Conservation (phyloP, 1,140 invertebrate species). For the Protaetia brevitarsis region DNA sequence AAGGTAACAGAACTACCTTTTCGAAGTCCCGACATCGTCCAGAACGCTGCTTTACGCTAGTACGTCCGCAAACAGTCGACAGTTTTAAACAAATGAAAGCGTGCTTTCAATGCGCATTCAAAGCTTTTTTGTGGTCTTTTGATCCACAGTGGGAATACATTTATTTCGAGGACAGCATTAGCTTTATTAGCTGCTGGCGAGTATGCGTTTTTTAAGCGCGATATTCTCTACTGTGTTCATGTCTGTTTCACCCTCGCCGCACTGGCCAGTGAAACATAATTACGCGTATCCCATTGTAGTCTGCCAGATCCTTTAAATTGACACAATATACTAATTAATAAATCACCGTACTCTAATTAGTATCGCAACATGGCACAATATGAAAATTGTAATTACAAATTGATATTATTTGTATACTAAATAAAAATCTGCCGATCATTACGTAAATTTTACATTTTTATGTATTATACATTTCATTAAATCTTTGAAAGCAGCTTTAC, state of each 20-base stretch:
- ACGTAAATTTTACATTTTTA: too few relatives aligned
- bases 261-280: not conserved
- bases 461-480: too few relatives aligned
- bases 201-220: slow-evolving; percentile 1
- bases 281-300: not conserved
- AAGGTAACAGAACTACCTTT: not conserved
- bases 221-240: not conserved
- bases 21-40: not conserved
- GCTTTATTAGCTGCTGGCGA: slow-evolving; percentile 17
- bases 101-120: slow-evolving; percentile 21
- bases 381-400: too few relatives aligned
- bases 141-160: slow-evolving; percentile 20
- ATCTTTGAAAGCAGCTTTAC: too few relatives aligned
- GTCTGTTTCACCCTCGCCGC: not conserved
- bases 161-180: slow-evolving; percentile 23
- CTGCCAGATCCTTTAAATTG: not conserved
- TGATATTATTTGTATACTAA: too few relatives aligned
- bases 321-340: not conserved
- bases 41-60: slow-evolving; percentile 16
- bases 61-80: slow-evolving; percentile 22
- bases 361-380: not conserved
- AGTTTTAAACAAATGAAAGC: slow-evolving; percentile 24
- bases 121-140: slow-evolving; percentile 24
- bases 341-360: not conserved
- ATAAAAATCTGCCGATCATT: too few relatives aligned